phyloP scores from a whole-genome alignment of 2,797 vertebrate species.

The Semotilus atromaculatus region DNA sequence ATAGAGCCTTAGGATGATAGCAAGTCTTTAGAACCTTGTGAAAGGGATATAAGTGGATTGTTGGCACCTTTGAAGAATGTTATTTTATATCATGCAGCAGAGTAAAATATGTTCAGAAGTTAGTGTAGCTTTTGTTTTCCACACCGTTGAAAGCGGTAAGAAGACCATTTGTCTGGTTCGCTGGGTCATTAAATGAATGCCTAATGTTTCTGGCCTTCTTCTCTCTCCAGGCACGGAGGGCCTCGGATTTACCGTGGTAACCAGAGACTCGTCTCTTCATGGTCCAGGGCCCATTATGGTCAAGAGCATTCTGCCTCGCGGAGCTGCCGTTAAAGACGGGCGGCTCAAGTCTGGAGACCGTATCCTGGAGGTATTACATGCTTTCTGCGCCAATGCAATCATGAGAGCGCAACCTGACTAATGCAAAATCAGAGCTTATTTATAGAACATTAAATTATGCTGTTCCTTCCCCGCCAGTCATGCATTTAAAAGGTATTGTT shows the following conservation, averaged over 20 bases:
- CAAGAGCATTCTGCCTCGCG: conserved; percentile 92
- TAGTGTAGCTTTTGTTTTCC: not conserved
- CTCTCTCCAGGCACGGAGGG: conserved; percentile 84
- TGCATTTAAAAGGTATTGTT: conserved; percentile 1
- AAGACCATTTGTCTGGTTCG: conserved; percentile 11
- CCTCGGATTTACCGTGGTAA: conserved; percentile 95
- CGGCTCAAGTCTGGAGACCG: conserved; percentile 92
- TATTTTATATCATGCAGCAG: not conserved
- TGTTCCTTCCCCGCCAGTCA: not conserved
- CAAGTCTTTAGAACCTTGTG: not conserved
- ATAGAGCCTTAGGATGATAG: not conserved
- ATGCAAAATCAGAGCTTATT: conserved; percentile 19
- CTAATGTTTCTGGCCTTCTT: conserved; percentile 40
- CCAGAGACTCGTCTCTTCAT: conserved; percentile 88
- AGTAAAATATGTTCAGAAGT: not conserved
- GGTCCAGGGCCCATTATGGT: conserved; percentile 93
- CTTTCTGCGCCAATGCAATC: not conserved
- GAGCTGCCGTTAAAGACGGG: conserved; percentile 92
- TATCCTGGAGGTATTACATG: conserved; percentile 87
- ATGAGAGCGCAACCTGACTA: not conserved
- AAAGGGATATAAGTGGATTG: not conserved
- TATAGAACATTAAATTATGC: conserved; percentile 7
- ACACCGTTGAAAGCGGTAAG: not conserved
- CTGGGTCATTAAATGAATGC: conserved; percentile 1
- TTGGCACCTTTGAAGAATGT: not conserved